Base-by-base conservation (phyloP, 2,888 invertebrate species). In the Agrilus mali region DNA sequence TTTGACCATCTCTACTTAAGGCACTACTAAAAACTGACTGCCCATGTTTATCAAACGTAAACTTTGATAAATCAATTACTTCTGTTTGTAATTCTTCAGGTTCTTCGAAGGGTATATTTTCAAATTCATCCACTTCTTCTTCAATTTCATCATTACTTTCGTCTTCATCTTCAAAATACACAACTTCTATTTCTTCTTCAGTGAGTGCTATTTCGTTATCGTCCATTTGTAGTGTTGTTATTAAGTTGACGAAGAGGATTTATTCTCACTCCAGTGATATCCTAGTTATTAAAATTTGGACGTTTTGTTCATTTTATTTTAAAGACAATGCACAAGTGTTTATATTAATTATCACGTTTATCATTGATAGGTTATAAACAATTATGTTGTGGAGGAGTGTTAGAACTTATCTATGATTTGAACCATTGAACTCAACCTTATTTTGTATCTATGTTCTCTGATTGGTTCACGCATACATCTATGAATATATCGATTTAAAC, bases 41-140 rank as follows among this genome's bases (percentile, higher is more conserved):
- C 16, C 45, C 54, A 56, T 88, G 87, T 54, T 74, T 73, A 8
- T 58, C 65, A 56, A 87, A 85, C 20, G 80, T 75, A 31, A 75
- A 55, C 36, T 64, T 55, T 0, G 85, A 71, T 56, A 79, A 72
- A 59, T 83, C 85, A 55, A 55, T 45, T 37, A 58, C 49, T 52
- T 64, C 61, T 6, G 57, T 55, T 44, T 63, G 61, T 50, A 66
- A 51, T 42, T 58, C 54, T 35, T 65, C 66, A 16, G 64, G 63
- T 35, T 57, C 60, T 8, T 56, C 55, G 38, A 58, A 61, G 33
- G 54, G 50, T 8, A 53, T 47, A 44, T 57, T 58, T 16, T 61
- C 61, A 35, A 50, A 51, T 65, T 47, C 42, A 35, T 52, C 53
- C 27, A 52, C 38, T n/a, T 56, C 52, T 38, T 56, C 56, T 27